A percentile compares a stretch with the other conserved stretches of the same genome.
Evolutionary conservation across 2,888 invertebrate genomes (phyloP).

Genomic region (Synanthedon andrenaeformis): DNA sequence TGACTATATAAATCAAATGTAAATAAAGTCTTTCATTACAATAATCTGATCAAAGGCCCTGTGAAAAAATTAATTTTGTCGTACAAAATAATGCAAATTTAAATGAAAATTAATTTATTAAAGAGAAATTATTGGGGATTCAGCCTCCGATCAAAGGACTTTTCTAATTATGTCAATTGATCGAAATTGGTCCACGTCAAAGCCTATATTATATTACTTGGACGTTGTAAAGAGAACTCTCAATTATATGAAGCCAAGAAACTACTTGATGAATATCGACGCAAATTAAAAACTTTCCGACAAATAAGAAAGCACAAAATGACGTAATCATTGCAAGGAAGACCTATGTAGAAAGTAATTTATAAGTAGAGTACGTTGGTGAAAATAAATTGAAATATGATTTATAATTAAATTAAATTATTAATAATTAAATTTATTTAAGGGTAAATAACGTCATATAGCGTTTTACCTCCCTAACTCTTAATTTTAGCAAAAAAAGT

Average conservation of each 20-base stretch:
- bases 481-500: no score
- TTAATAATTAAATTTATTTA: no score
- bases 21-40: no score
- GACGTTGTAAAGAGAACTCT: conserved; percentile 27
- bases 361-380: no score
- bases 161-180: conserved; percentile 48
- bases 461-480: no score
- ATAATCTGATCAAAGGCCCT: conserved; percentile 16
- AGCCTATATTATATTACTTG: conserved; percentile 26
- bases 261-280: conserved; percentile 49
- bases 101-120: conserved; percentile 36
- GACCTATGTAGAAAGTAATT: no score
- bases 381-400: no score
- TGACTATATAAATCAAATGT: background rate
- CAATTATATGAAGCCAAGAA: conserved; percentile 58
- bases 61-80: conserved; percentile 15
- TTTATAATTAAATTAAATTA: no score
- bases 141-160: conserved; percentile 43
- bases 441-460: no score
- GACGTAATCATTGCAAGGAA: no score
- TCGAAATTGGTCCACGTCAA: conserved; percentile 49
- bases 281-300: conserved; percentile 60
- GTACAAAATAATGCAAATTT: conserved; percentile 13
- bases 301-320: conserved; percentile 21
- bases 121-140: conserved; percentile 45